Evolutionary conservation across 2,797 vertebrate genomes (phyloP).

Genomic region (Urosaurus nigricauda): DNA sequence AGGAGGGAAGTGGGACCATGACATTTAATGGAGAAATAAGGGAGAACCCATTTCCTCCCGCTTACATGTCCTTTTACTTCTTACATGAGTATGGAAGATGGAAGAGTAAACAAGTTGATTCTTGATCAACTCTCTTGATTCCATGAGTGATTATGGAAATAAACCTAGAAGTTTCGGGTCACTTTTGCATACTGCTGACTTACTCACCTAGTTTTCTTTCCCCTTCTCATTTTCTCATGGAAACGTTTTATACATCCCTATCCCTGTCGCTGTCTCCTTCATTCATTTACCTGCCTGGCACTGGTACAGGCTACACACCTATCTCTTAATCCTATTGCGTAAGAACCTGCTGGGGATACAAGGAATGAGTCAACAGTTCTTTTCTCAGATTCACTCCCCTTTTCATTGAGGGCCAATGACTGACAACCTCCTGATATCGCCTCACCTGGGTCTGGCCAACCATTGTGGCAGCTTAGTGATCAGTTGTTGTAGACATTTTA

Average conservation of each 20-base stretch:
- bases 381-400: conserved; percentile 16
- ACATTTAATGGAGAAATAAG: not conserved
- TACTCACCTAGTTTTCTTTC: conserved; percentile 22
- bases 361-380: conserved; percentile 42
- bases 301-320: conserved; percentile 34
- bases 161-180: accelerated
- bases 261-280: conserved; percentile 42
- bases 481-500: conserved; percentile 47
- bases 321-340: conserved; percentile 26
- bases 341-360: not conserved
- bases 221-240: conserved; percentile 24
- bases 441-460: conserved; percentile 72
- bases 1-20: not conserved
- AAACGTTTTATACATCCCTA: conserved; percentile 34
- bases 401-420: conserved; percentile 57
- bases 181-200: conserved; percentile 4
- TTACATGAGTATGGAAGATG: not conserved
- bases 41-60: no score
- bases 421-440: conserved; percentile 70
- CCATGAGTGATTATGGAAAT: not conserved
- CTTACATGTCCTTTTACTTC: not conserved
- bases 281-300: conserved; percentile 61
- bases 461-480: accelerated
- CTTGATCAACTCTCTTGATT: not conserved
- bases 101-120: not conserved